Percentiles rank a stretch among this genome's conserved stretches.
Conservation (phyloP, 2,113 vertebrate species). For the Lophius piscatorius region DNA sequence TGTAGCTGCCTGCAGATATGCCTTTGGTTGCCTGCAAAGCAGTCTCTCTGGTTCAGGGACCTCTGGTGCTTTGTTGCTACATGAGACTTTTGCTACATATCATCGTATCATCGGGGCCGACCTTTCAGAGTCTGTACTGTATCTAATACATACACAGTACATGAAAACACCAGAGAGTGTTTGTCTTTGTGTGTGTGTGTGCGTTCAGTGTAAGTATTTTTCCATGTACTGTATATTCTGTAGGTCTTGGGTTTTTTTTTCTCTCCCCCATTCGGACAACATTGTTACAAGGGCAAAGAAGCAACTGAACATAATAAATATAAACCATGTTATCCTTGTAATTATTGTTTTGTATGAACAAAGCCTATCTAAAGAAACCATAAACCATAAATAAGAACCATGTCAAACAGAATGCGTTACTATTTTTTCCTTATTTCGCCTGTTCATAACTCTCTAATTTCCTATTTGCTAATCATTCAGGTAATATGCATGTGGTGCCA, state of each 20-base stretch:
- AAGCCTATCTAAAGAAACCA: no score
- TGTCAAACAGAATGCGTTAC: conserved; percentile 39
- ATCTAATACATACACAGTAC: conserved; percentile 11
- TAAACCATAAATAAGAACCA: conserved; percentile 34
- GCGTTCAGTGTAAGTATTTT: no score
- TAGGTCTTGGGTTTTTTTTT: no score
- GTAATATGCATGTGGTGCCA: conserved; percentile 21
- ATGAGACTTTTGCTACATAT: conserved; percentile 48
- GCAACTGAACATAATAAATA: no score
- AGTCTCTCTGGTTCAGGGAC: conserved; percentile 69
- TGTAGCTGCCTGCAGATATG: conserved; percentile 71
- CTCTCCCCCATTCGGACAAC: no score
- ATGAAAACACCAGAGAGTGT: conserved; percentile 1
- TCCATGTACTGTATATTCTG: no score
- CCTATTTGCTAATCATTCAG: conserved; percentile 25
- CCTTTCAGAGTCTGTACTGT: conserved; percentile 30
- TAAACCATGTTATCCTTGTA: no score
- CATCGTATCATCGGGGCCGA: conserved; percentile 40
- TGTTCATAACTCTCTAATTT: conserved; percentile 57
- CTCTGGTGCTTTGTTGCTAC: conserved; percentile 62
- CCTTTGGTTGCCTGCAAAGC: conserved; percentile 67
- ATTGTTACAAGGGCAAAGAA: no score
- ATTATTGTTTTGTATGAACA: no score
- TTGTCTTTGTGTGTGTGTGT: conserved; percentile 4
- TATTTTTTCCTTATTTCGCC: conserved; percentile 59